Percentiles rank a stretch among this genome's conserved stretches.
phyloP scores from a whole-genome alignment of 1,140 invertebrate genomes.

The Drosophila burlai region DNA sequence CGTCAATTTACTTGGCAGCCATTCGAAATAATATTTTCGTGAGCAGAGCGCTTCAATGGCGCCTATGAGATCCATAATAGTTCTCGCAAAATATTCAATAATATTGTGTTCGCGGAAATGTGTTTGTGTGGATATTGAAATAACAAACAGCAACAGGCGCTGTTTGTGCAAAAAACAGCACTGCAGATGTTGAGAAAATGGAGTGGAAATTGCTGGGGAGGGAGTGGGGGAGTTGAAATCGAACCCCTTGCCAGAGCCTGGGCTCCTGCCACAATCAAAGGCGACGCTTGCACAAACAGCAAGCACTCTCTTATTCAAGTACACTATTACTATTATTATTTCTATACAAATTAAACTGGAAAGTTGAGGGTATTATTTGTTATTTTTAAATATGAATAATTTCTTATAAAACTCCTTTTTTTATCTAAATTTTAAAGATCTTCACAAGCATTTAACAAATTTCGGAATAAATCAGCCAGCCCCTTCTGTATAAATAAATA shows the following conservation, averaged over 20 bases:
- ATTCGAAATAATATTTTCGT: constrained; percentile 29
- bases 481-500: no score
- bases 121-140: constrained; percentile 20
- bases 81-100: constrained; percentile 32
- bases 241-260: background rate
- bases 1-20: constrained; percentile 30
- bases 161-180: constrained; percentile 36
- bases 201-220: background rate
- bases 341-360: background rate
- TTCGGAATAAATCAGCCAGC: no score
- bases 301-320: background rate
- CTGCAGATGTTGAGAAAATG: constrained; percentile 15
- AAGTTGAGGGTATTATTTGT: no score
- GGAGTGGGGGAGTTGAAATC: background rate
- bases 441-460: no score
- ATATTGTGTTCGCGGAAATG: constrained; percentile 21
- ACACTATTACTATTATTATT: background rate
- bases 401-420: no score
- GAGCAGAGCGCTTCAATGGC: constrained; percentile 16
- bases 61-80: constrained; percentile 16
- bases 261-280: constrained; percentile 19
- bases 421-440: no score
- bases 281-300: constrained; percentile 8
- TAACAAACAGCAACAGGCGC: constrained; percentile 32
- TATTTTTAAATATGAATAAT: no score